Evolutionary conservation across 2,888 invertebrate species (phyloP).

Genomic region (Timandra comae): DNA sequence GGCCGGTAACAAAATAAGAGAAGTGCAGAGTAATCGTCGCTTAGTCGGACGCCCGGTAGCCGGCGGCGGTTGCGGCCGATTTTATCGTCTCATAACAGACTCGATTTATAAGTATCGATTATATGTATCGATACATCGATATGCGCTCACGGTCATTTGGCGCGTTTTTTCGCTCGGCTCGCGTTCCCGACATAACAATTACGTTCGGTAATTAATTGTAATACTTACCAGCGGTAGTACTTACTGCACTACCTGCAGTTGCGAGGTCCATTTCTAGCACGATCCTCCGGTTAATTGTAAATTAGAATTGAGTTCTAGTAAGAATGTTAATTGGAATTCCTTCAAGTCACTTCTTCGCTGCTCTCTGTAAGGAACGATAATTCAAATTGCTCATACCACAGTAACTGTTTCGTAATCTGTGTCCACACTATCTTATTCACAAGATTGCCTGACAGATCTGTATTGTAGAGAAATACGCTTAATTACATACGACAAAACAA

Average conservation of each 20-base stretch:
- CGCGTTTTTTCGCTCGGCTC: conserved; percentile 50
- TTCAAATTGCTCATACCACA: too few species aligned
- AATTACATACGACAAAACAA: too few species aligned
- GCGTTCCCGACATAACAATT: conserved; percentile 41
- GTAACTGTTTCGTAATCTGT: too few species aligned
- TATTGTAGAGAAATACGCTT: too few species aligned
- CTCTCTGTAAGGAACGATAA: not conserved
- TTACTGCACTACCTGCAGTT: conserved; percentile 6
- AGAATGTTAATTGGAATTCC: conserved; percentile 8
- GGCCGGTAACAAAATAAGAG: conserved; percentile 61
- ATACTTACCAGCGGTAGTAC: conserved; percentile 9
- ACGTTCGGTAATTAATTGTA: conserved; percentile 43
- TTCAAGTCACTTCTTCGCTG: conserved; percentile 2
- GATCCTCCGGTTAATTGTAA: conserved; percentile 4
- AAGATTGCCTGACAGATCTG: too few species aligned
- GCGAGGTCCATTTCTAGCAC: not conserved
- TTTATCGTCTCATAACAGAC: conserved; percentile 74
- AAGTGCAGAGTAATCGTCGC: conserved; percentile 70
- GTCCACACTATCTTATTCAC: conserved; percentile 2
- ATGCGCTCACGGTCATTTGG: conserved; percentile 65
- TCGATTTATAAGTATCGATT: conserved; percentile 76
- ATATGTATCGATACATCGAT: conserved; percentile 69
- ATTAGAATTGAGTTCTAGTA: conserved; percentile 10
- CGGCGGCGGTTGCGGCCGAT: conserved; percentile 68
- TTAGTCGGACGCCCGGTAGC: conserved; percentile 73